Percentiles rank a stretch among this genome's conserved stretches.
Conservation (phyloP, 2,797 vertebrate genomes). For the Hippopotamyrus pictus region DNA sequence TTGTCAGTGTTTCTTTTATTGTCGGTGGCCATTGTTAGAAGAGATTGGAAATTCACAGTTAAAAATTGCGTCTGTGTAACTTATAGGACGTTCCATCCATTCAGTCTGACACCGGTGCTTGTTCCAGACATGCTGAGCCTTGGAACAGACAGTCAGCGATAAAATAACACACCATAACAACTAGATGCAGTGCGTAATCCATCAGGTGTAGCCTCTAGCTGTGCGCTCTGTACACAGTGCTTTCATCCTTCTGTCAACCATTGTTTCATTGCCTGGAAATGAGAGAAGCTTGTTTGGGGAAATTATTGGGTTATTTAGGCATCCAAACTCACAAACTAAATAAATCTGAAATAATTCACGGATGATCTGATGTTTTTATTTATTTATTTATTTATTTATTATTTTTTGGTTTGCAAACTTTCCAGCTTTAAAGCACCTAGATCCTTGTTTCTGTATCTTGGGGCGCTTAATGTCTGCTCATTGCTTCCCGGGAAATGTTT, state of each 20-base stretch:
- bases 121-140: background rate
- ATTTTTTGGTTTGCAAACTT: background rate
- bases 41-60: background rate
- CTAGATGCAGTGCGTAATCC: background rate
- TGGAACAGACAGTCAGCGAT: background rate
- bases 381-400: too few relatives aligned
- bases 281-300: background rate
- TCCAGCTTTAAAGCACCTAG: background rate
- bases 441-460: background rate
- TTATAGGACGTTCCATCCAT: background rate
- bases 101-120: background rate
- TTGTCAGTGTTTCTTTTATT: background rate
- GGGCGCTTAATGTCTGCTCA: background rate
- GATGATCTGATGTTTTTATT: background rate
- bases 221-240: background rate
- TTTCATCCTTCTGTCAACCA: background rate
- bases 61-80: background rate
- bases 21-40: background rate
- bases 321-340: background rate
- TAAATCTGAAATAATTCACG: background rate
- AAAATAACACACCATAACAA: background rate
- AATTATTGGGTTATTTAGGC: background rate
- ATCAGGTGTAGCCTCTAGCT: background rate
- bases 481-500: background rate
- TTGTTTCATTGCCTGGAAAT: background rate